Percentiles rank a stretch among this genome's conserved stretches.
These are phyloP conservation scores for Gymnosoma rotundatum DNA, from an alignment of 2,888 invertebrate species.

Conservation along the genomic window DNA sequence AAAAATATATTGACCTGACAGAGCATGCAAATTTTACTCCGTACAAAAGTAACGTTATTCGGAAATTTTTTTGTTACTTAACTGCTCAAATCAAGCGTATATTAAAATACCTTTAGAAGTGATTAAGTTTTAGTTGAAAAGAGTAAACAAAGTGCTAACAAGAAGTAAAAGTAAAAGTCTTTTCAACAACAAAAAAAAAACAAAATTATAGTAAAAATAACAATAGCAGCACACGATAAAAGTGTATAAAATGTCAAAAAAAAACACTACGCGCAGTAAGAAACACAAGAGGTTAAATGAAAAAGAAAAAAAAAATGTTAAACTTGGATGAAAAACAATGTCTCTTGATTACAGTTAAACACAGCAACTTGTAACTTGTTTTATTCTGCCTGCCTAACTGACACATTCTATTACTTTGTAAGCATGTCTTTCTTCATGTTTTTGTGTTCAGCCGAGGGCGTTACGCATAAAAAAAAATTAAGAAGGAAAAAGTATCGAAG, in stretches of 20 bases:
- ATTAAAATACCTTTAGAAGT: no score
- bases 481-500: conserved; percentile 53
- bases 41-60: no score
- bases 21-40: no score
- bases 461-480: conserved; percentile 64
- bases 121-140: no score
- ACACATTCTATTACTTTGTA: background rate
- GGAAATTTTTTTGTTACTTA: no score
- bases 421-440: conserved; percentile 22
- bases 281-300: no score
- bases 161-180: no score
- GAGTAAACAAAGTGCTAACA: no score
- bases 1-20: no score
- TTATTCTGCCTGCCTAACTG: conserved; percentile 52
- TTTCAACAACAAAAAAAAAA: no score
- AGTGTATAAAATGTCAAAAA: background rate
- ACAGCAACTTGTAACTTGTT: conserved; percentile 41
- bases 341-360: conserved; percentile 67
- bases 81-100: no score
- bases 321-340: conserved; percentile 66
- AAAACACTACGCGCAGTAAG: background rate
- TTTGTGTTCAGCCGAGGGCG: conserved; percentile 54
- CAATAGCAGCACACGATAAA: background rate
- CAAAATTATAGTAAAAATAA: no score
- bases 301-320: conserved; percentile 6